Base-by-base conservation (phyloP, 2,797 vertebrate species). In the Myotis findleyi region DNA sequence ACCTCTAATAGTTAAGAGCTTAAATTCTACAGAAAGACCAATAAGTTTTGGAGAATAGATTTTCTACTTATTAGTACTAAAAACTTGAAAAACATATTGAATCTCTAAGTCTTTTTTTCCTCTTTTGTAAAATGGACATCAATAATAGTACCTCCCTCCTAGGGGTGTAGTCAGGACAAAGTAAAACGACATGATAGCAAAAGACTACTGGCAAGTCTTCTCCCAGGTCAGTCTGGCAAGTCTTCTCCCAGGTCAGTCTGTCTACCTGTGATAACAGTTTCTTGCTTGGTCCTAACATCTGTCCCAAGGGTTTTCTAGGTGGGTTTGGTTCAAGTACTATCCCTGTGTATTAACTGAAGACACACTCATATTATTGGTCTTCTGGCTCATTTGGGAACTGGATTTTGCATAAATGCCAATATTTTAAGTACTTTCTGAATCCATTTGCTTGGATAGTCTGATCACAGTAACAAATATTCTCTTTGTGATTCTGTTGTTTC, bases 111-210 rank as follows among this genome's bases (percentile, higher is more conserved):
- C 5, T 27, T 1, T 57, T 23, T 85, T 85, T 57, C 41, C 1
- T 44, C 17, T n/a, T 88, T 80, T 71, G 59, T 55, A 76, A 83
- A 96, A 66, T 13, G 6, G 12, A 87, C 88, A 76, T 87, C 66
- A 93, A 12, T 92, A 73, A 59, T 18, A 53, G 30, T 88, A 38
- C 51, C 33, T 80, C 38, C 62, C 55, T 91, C 53, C 20, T 4
- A 18, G 36, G 23, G 21, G 12, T 64, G 2, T 55, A 59, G 25
- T 85, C 57, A 88, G 55, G 23, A 72, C 38, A 12, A 91, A 89
- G 36, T 62, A 3, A 66, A 25, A 68, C 80, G 8, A 11, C 41
- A 33, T 14, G 16, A 57, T 9, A 91, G 38, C 53, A 62, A 68
- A 80, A 91, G 13, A 62, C 23, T 76, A 16, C 30, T 59, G 69